Evolutionary conservation across 2,797 vertebrate genomes (phyloP), one percentile per base, ranked within the genome.

Genomic region (Pseudocheirus occidentalis): DNA sequence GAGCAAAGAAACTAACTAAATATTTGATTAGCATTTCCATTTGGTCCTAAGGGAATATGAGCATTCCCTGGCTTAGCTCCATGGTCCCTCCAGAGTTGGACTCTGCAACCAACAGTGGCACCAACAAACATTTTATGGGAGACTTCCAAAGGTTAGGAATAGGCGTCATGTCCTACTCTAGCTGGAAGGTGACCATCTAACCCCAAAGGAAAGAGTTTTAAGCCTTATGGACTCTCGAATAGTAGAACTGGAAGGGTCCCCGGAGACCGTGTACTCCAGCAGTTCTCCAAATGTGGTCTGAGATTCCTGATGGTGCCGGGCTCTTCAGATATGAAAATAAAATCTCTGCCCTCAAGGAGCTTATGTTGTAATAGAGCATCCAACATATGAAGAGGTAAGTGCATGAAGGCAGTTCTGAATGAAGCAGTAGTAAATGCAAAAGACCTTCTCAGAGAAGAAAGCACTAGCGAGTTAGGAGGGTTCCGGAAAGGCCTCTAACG

Each of bases 161-260:
- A 0, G 9, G 18, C 57, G n/a, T 59, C 7, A 1, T 0, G 29
- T 13, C 12, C 34, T 66, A 18, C 21, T 66, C 5, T 34, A n/a
- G 62, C 34, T 66, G 14, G 34, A 18, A n/a, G 13, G 34, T 14
- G 4, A n/a, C 13, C 62, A 18, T 16, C 62, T 66, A 4, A 62
- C 12, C 29, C 59, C 59, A 34, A 34, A 59, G 57, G 27, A 58
- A 10, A 58, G 27, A 27, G 57, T 27, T 7, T 57, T 18, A 9
- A 58, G 58, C 58, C 28, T 31, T 59, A 59, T 13, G 31, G 59
- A 62, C 59, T 34, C 3, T 13, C 5, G 58, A 59, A 59, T 31
- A 31, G 2, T 11, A 31, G 29, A 13, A 9, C 11, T 62, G 12
- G 0, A 31, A 34, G 29, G 59, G 28, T 28, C 13, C 58, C 29